Base-by-base conservation (phyloP, 2,888 invertebrate genomes). In the Calliphora vomitoria region DNA sequence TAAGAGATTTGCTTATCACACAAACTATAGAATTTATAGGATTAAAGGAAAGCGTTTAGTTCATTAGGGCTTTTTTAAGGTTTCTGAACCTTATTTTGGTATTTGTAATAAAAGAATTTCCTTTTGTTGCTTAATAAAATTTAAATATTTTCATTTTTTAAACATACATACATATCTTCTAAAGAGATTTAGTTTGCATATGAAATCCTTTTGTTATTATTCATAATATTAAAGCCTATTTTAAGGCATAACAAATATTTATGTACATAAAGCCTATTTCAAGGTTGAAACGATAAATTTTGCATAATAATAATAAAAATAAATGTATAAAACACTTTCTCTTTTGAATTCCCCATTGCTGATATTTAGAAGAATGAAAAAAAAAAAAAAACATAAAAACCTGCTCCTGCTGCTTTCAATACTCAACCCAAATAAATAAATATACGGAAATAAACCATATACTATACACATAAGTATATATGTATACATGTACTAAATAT, bases 201-300 rank as follows among this genome's bases (percentile, higher is more conserved):
- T 58, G 31, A 72, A 71, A 68, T 55, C 31, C 41, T 53, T 71
- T 72, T 71, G 4, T 38, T 80, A 15, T 71, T 58, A 18, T 58
- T 25, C 58, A 68, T 58, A 47, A 41, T 13, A 38, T 50, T n/a
- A 71, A 71, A 50, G 53, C 53, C 53, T 31, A 41, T 64, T 62
- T 64, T 44, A 41, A 72, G 72, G 11, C 71, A 31, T 53, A 64
- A 72, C 41, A 64, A 72, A 81, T 60, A 64, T 81, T 64, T 44
- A 64, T 31, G 31, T 15, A 64, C n/a, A 25, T 18, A 53, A 64
- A 50, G 64, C 55, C 64, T 64, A 64, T 55, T 81, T 71, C n/a
- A 53, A 25, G 80, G 38, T 20, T 72, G 62, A 53, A n/a, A n/a
- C 38, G 38, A 35, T 69, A 69, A 55, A 38, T 60, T 60, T 60